These are phyloP conservation scores for Macropus fuliginosus DNA, from an alignment of 2,797 vertebrate genomes.

Conservation along the genomic window DNA sequence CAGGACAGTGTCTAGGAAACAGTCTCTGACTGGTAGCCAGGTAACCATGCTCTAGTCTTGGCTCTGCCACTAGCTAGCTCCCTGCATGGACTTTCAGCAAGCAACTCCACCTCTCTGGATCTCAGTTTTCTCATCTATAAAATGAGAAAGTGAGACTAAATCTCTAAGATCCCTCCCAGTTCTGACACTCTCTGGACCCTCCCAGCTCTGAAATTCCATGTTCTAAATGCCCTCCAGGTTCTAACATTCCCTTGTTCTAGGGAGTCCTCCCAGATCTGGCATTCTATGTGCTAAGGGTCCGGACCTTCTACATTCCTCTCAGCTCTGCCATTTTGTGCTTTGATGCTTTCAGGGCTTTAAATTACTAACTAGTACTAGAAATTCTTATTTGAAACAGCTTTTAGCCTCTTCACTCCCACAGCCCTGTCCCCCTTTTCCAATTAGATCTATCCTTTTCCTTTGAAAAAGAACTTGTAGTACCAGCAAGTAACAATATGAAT, in stretches of 20 bases:
- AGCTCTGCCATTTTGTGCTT: background rate
- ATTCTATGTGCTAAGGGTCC: background rate
- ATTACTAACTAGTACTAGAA: background rate
- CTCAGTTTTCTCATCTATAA: background rate
- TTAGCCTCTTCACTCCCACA: background rate
- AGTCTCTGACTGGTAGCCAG: background rate
- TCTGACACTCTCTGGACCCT: background rate
- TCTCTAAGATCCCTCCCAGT: background rate
- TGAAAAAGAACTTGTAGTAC: background rate
- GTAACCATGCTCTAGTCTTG: background rate
- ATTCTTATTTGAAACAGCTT: background rate
- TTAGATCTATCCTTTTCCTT: background rate
- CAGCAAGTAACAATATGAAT: background rate
- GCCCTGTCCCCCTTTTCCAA: background rate
- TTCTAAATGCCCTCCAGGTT: background rate
- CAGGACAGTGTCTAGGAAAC: background rate
- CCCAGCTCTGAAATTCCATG: background rate
- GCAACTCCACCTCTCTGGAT: background rate
- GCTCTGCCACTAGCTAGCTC: background rate
- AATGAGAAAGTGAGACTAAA: background rate
- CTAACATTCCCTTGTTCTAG: too few relatives aligned
- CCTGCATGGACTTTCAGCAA: background rate
- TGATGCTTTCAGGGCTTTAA: background rate
- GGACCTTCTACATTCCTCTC: background rate
- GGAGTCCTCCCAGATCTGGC: too few relatives aligned